A percentile compares a stretch with the other conserved stretches of the same genome.
Conservation (phyloP, 35 echinoderm and acorn worm species). For the Hemicentrotus pulcherrimus region DNA sequence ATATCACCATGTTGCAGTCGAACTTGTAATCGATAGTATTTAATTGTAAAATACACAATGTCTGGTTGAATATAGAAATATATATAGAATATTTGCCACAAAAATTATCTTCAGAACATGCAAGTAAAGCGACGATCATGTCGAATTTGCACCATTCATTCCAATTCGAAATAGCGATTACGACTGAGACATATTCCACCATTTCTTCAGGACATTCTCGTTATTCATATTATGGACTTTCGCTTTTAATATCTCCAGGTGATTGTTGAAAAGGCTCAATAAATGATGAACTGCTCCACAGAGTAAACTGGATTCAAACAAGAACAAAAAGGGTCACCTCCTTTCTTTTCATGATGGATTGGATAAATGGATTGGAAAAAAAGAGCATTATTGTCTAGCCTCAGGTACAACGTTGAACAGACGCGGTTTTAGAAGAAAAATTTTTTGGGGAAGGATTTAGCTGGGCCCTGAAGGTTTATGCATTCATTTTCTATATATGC, state of each 20-base stretch:
- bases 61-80: too few species aligned
- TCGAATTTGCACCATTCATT: background rate
- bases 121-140: too few species aligned
- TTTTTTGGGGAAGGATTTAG: too few species aligned
- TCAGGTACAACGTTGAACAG: background rate
- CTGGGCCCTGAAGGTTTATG: too few species aligned
- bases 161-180: background rate
- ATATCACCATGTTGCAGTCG: too few species aligned
- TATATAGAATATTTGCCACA: too few species aligned
- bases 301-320: background rate
- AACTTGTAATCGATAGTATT: too few species aligned
- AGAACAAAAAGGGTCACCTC: background rate
- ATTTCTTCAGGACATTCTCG: background rate
- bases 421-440: too few species aligned
- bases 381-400: background rate
- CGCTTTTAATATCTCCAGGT: background rate
- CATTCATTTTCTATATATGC: too few species aligned
- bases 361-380: background rate
- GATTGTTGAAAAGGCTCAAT: background rate
- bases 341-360: background rate
- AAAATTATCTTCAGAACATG: too few species aligned
- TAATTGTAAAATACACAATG: too few species aligned
- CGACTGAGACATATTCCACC: background rate
- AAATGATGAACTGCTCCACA: background rate
- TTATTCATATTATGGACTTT: background rate